Base-by-base conservation (phyloP, 2,888 invertebrate genomes). In the Yponomeuta sedellus region DNA sequence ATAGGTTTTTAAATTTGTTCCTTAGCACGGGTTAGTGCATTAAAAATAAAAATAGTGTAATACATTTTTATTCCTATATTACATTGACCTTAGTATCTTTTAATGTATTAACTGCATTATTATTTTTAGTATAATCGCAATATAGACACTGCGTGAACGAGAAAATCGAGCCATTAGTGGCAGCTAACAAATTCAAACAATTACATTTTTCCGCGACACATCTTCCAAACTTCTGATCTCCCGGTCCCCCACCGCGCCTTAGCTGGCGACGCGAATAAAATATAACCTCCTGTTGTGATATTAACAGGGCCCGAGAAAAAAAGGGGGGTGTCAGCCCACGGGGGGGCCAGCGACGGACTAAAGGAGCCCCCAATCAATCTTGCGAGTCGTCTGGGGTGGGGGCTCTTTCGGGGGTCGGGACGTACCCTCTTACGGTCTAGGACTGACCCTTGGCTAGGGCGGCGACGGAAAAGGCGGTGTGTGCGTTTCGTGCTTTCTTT, bases 291-390 rank as follows among this genome's bases (percentile, higher is more conserved):
- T 82, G 87, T 85, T 87, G 86, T 87, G 88, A 87, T 90, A 89
- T 88, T 89, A 90, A 89, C 88, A 85, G 84, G 81, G 80, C 79
- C 82, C 82, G 86, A 84, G 87, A 89, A 89, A 89, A 88, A 85
- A 66, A 58, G 82, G 83, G 81, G 78, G 81, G 86, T 81, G 79
- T 84, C 86, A 86, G 85, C 88, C 86, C 88, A 74, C 85, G 83
- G 12, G 84, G 81, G 83, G 86, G 86, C 75, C 82, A 79, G 89
- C 86, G 88, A 89, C 88, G 91, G 91, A 91, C 91, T 91, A 87
- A 88, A 91, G 91, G 89, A 89, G 91, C 86, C 44, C 89, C 92
- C 92, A 91, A 92, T 92, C 92, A 91, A 92, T 92, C 92, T 92
- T 92, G 88, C 89, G 88, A 91, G 90, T 90, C 90, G 78, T 77